Evolutionary conservation across 1,140 invertebrate species (phyloP), one percentile per base, ranked within the genome.

Genomic region (Neodiprion lecontei): DNA sequence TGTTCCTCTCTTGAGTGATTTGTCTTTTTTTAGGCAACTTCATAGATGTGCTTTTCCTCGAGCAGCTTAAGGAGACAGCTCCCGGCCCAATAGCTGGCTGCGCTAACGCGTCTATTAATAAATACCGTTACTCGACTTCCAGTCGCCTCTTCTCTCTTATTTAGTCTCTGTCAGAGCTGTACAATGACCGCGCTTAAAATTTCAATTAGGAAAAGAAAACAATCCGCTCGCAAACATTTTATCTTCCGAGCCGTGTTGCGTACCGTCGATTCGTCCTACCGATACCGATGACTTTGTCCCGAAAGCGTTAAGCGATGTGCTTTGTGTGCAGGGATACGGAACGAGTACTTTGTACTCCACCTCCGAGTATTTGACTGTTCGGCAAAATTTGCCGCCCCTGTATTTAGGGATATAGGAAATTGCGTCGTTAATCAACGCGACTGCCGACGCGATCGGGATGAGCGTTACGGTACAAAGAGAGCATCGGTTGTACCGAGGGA

Each of bases 401-500:
- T 17, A 61, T 14, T 17, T 61, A 17, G 11, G 53, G n/a, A 61
- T 8, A 61, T 17, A 61, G 53, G 53, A 61, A 61, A 61, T 61
- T 61, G 53, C 53, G 53, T 61, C 53, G 53, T 61, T 61, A 61
- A 61, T 61, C n/a, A 61, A 61, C 53, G 53, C 7, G 11, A 61
- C n/a, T 61, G 53, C 53, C 11, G 28, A 61, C 4, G 9, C 53
- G 28, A 40, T 40, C 28, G 28, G 28, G 28, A 40, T 40, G 28
- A 40, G 28, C 5, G 28, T 40, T 40, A 3, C 5, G 5, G 28
- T 40, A 40, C 28, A 40, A 40, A 2, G 28, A 40, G 28, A 40
- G 28, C 28, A 40, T 40, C 28, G 5, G 28, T 40, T 40, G 28
- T 5, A 40, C 1, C 28, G 28, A 40, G 28, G 28, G 28, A 40